Conservation (phyloP, 2,113 vertebrate species). For the Takifugu flavidus region DNA sequence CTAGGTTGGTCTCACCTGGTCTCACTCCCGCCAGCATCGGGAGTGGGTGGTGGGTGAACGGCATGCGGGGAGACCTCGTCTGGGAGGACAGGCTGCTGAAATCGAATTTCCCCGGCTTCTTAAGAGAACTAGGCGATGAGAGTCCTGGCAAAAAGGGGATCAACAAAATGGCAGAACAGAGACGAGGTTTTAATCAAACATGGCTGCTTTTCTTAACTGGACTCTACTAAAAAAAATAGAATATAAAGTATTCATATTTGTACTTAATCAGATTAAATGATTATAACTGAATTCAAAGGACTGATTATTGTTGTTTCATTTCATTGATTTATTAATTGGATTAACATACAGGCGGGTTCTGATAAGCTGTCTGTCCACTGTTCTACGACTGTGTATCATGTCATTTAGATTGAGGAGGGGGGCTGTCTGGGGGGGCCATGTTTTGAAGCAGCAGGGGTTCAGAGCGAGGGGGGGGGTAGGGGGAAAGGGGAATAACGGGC, state of each 20-base stretch:
- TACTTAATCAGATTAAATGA: constrained; percentile 54
- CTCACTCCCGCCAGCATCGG: constrained; percentile 91
- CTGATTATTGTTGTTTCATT: constrained; percentile 45
- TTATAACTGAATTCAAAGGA: constrained; percentile 64
- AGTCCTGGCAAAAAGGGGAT: constrained; percentile 88
- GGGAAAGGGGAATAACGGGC: constrained; percentile 11
- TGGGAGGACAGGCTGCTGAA: constrained; percentile 87
- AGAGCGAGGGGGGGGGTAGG: constrained; percentile 32
- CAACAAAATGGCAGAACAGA: constrained; percentile 83
- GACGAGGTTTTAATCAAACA: constrained; percentile 80
- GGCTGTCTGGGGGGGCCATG: constrained; percentile 22
- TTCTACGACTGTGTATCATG: constrained; percentile 12
- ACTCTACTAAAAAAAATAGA: constrained; percentile 44
- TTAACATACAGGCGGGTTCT: constrained; percentile 62
- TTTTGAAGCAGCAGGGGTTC: constrained; percentile 60
- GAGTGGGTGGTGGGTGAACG: constrained; percentile 91
- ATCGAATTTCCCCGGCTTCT: constrained; percentile 92
- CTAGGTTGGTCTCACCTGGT: constrained; percentile 84
- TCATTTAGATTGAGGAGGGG: constrained; percentile 9
- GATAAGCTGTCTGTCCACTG: constrained; percentile 30
- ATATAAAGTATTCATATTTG: constrained; percentile 37
- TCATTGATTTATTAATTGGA: constrained; percentile 61
- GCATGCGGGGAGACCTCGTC: constrained; percentile 87
- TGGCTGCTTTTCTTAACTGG: constrained; percentile 61
- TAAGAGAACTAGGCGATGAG: constrained; percentile 89